Evolutionary conservation across 2,113 vertebrate species (phyloP).

Genomic region (Campylomormyrus tamandua): DNA sequence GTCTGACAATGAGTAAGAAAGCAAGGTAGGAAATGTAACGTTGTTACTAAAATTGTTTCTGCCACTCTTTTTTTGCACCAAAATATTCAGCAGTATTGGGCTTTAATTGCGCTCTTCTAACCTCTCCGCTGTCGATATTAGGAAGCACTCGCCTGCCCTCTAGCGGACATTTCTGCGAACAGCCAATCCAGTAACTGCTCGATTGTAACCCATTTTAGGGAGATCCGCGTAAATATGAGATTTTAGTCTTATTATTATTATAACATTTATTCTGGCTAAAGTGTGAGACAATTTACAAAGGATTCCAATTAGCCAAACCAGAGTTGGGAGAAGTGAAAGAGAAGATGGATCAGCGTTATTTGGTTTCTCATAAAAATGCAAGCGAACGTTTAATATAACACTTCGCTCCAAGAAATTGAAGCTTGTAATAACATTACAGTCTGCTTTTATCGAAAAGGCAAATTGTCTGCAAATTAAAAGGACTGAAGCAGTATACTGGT

Average conservation of each 20-base stretch:
- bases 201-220: background rate
- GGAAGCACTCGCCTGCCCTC: constrained; percentile 8
- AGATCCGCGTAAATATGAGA: background rate
- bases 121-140: background rate
- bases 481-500: background rate
- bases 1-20: background rate
- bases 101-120: background rate
- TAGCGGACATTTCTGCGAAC: background rate
- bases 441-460: background rate
- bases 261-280: background rate
- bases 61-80: background rate
- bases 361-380: background rate
- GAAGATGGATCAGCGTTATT: background rate
- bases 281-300: background rate
- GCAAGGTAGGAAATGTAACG: background rate
- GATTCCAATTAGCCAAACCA: background rate
- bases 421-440: background rate
- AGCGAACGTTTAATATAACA: background rate
- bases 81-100: background rate
- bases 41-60: background rate
- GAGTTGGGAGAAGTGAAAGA: background rate
- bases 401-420: background rate
- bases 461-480: background rate
- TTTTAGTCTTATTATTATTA: background rate
- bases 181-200: background rate